Evolutionary conservation across 2,113 vertebrate genomes (phyloP), one percentile per base, ranked within the genome.

Genomic region (Eulemur rufifrons): DNA sequence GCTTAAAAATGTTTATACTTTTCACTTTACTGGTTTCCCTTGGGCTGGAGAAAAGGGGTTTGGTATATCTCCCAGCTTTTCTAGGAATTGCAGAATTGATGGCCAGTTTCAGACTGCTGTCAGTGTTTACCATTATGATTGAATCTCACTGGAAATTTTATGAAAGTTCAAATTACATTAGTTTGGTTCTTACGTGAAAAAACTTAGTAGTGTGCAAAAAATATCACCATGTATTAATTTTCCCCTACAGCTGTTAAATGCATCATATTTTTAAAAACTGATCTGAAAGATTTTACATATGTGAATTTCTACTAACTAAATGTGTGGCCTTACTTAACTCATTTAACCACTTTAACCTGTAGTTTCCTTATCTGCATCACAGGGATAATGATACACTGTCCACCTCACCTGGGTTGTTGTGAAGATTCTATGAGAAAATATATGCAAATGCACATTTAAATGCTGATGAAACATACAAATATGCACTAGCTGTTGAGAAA

Each of bases 91-190:
- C 34, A 76, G 18, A n/a, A 34, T 73, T 54, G n/a, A 74, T n/a
- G 47, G 54, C 56, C 69, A 91, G 14, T 56, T 89, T 95, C 82
- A 91, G 59, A 68, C 34, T 8, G 0, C 8, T n/a, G 5, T 85
- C 50, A 61, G 11, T 37, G 47, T 61, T 86, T 84, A 52, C 12
- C 32, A 34, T 2, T 88, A 63, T 61, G 20, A 82, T 45, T 63
- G 68, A 76, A 69, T 93, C 71, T 88, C 61, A 76, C 14, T 63
- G 66, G 61, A 94, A 95, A 89, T 77, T 85, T 50, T 64, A 77
- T 6, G 21, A 85, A 81, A 81, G 39, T 81, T 63, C 61, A 63
- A 63, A 63, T 63, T 63, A 69, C 15, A 83, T 74, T 82, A 15
- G 20, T 63, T 92, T 83, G 37, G 2, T 69, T 37, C 52, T 85